Evolutionary conservation across 1,140 invertebrate species (phyloP).

Genomic region (Heliconius nattereri): DNA sequence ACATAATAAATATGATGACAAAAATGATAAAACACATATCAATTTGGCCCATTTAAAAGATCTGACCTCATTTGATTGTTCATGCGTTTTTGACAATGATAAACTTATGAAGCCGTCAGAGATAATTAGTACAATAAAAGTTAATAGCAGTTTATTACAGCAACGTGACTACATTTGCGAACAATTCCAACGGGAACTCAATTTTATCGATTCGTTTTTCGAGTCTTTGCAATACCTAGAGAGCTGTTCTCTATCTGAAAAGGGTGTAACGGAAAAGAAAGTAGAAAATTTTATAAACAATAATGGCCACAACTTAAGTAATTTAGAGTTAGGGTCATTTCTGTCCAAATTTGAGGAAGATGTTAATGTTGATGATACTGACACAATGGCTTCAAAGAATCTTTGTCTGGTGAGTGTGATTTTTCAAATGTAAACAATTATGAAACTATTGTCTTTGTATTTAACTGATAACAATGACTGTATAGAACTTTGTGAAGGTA

Average conservation of each 20-base stretch:
- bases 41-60: conserved; percentile 44
- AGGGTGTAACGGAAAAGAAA: conserved; percentile 55
- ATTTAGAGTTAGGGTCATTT: conserved; percentile 60
- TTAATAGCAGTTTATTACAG: conserved; percentile 61
- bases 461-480: conserved; percentile 4
- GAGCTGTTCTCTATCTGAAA: conserved; percentile 62
- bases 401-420: conserved; percentile 77
- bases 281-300: conserved; percentile 62
- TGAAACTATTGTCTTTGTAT: conserved; percentile 36
- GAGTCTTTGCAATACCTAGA: conserved; percentile 76
- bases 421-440: conserved; percentile 63
- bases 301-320: conserved; percentile 54
- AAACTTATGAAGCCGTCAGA: conserved; percentile 75
- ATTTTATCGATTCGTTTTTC: conserved; percentile 77
- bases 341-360: conserved; percentile 66
- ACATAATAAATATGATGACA: conserved; percentile 14
- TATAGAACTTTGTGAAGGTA: neutral
- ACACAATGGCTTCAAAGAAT: conserved; percentile 77
- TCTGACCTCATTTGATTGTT: conserved; percentile 51
- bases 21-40: conserved; percentile 34
- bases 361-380: conserved; percentile 60
- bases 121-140: conserved; percentile 71
- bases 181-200: conserved; percentile 72
- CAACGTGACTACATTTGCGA: conserved; percentile 61
- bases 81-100: conserved; percentile 51